Conservation (phyloP, 2,888 invertebrate species). For the Leptinotarsa juncta region DNA sequence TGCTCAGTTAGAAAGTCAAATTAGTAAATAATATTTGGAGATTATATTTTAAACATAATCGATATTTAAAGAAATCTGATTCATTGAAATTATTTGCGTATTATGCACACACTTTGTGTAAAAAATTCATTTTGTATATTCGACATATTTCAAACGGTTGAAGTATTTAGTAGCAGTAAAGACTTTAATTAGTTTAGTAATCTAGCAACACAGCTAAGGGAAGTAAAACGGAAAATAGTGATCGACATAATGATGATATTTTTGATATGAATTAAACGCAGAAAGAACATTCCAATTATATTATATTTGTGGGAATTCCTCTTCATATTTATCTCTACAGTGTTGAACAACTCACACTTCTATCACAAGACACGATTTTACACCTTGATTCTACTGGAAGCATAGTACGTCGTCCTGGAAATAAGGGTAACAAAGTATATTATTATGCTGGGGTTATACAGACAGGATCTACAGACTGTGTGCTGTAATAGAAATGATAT, state of each 20-base stretch:
- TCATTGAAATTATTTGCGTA: neutral
- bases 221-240: slow-evolving; percentile 3
- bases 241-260: slow-evolving; percentile 31
- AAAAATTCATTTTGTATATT: neutral
- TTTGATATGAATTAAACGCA: slow-evolving; percentile 36
- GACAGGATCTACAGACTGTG: too few species aligned
- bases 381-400: too few species aligned
- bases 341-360: slow-evolving; percentile 33
- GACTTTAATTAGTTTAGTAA: neutral
- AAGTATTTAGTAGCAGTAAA: neutral
- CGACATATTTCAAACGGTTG: neutral
- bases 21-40: slow-evolving; percentile 3
- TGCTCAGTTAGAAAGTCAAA: neutral
- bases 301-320: slow-evolving; percentile 41
- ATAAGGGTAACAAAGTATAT: too few species aligned
- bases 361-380: too few species aligned
- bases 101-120: neutral
- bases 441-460: too few species aligned
- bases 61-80: neutral
- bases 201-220: neutral
- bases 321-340: slow-evolving; percentile 44
- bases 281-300: slow-evolving; percentile 41
- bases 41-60: neutral
- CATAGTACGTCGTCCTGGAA: too few species aligned
- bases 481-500: too few species aligned